A percentile compares a stretch with the other conserved stretches of the same genome.
phyloP scores from a whole-genome alignment of 2,888 invertebrate species.

The Oscheius sp. region DNA sequence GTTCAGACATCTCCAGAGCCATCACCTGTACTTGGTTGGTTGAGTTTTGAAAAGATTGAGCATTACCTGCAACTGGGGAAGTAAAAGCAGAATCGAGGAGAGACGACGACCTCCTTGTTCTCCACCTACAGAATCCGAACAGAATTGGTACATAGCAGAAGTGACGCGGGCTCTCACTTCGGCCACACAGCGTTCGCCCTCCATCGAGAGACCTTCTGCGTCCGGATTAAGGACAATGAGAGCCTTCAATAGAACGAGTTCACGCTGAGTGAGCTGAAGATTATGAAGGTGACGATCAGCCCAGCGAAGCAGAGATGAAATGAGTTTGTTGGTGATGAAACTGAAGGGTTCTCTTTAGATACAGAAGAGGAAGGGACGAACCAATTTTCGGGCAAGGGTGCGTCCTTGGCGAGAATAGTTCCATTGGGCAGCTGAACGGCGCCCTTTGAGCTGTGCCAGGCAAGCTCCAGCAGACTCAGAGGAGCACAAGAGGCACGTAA shows the following conservation, averaged over 20 bases:
- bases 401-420: conserved; percentile 45
- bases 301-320: conserved; percentile 57
- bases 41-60: background rate
- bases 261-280: conserved; percentile 57
- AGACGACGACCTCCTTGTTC: conserved; percentile 60
- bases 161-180: conserved; percentile 60
- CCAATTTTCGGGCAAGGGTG: conserved; percentile 50
- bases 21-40: conserved; percentile 50
- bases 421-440: conserved; percentile 49
- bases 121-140: conserved; percentile 42
- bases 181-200: conserved; percentile 52
- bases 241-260: conserved; percentile 63
- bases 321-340: conserved; percentile 63
- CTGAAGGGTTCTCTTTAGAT: conserved; percentile 36
- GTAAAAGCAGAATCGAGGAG: conserved; percentile 61
- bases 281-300: conserved; percentile 56
- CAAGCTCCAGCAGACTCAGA: conserved; percentile 62
- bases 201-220: conserved; percentile 52
- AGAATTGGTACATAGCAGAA: conserved; percentile 60
- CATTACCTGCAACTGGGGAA: conserved; percentile 63
- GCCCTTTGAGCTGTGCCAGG: conserved; percentile 39
- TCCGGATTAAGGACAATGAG: conserved; percentile 60
- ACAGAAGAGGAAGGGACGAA: conserved; percentile 15
- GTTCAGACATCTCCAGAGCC: conserved; percentile 64
- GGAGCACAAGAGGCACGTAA: conserved; percentile 60